Conservation (phyloP, 1,140 invertebrate genomes). For the Hermetia illucens region DNA sequence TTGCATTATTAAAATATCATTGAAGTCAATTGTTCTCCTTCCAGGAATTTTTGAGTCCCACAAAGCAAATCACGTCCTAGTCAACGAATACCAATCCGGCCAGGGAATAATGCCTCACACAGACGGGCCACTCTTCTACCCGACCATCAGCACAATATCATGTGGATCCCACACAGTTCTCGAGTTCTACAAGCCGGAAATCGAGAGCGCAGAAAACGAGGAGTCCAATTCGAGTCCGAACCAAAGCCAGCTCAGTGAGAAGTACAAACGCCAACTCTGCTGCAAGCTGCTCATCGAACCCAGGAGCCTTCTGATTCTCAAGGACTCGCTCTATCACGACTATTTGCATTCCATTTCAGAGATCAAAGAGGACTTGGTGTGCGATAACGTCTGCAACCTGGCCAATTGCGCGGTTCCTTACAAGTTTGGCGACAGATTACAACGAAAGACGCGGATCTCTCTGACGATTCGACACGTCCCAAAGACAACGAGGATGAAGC, state of each 20-base stretch:
- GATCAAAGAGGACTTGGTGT: constrained; percentile 50
- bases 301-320: constrained; percentile 74
- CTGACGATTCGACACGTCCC: constrained; percentile 90
- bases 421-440: constrained; percentile 37
- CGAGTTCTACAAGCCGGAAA: constrained; percentile 52
- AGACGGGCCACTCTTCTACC: constrained; percentile 88
- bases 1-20: background rate
- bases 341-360: constrained; percentile 87
- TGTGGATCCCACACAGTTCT: constrained; percentile 81
- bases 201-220: constrained; percentile 10
- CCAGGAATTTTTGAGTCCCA: constrained; percentile 55
- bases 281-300: constrained; percentile 69
- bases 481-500: constrained; percentile 68
- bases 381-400: constrained; percentile 52
- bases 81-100: constrained; percentile 89
- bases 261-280: constrained; percentile 9
- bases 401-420: constrained; percentile 40
- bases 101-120: constrained; percentile 93
- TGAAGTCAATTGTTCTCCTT: background rate
- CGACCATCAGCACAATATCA: constrained; percentile 83
- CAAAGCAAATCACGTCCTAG: constrained; percentile 85
- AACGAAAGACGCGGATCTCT: constrained; percentile 64
- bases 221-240: background rate
- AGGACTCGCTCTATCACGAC: constrained; percentile 67
- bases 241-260: background rate